Percentiles rank a stretch among this genome's conserved stretches.
Evolutionary conservation across 2,797 vertebrate genomes (phyloP).

Genomic region (Anas capensis): DNA sequence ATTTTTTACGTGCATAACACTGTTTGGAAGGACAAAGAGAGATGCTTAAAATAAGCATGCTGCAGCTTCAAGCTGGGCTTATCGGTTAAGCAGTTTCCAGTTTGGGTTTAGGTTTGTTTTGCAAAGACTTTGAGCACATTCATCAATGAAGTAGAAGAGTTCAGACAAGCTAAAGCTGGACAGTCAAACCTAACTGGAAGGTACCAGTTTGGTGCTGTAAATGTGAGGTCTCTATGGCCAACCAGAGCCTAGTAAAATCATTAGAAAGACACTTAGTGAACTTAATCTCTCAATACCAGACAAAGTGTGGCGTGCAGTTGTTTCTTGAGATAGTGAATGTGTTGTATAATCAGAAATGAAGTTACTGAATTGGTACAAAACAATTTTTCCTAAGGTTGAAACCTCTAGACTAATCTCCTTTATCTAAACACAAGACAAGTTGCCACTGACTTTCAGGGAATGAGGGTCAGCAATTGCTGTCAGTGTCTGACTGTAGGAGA

Average conservation of each 20-base stretch:
- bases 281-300: background rate
- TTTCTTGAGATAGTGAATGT: background rate
- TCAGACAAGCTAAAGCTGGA: background rate
- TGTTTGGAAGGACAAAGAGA: background rate
- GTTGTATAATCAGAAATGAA: background rate
- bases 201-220: background rate
- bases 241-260: background rate
- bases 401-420: background rate
- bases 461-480: background rate
- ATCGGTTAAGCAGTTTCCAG: background rate
- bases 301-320: background rate
- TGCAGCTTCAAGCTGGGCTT: background rate
- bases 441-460: background rate
- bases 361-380: background rate
- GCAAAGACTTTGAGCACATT: background rate
- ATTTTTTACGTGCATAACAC: background rate
- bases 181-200: background rate
- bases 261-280: background rate
- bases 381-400: background rate
- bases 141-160: background rate
- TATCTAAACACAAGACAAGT: background rate
- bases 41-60: background rate
- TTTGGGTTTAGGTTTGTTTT: background rate
- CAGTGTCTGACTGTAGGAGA: background rate
- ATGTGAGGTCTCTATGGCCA: background rate